Percentiles rank a stretch among this genome's conserved stretches.
phyloP scores from a whole-genome alignment of 2,797 vertebrate species.

The Coluber constrictor region DNA sequence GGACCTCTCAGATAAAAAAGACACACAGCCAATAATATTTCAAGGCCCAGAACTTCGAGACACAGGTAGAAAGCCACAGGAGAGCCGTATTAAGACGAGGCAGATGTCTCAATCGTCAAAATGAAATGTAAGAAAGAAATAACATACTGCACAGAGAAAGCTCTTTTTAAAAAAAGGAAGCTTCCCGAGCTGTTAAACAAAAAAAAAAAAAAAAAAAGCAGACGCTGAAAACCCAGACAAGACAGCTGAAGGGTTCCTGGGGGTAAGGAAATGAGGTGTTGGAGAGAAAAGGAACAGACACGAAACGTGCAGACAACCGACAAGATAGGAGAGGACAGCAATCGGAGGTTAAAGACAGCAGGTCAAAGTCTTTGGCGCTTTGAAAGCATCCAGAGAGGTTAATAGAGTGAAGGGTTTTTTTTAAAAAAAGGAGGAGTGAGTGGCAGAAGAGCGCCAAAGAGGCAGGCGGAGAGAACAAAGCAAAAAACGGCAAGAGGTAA shows the following conservation, averaged over 20 bases:
- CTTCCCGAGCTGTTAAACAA: not conserved
- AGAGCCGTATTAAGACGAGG: fast-evolving
- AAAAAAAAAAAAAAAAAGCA: not conserved
- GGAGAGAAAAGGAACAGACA: not conserved
- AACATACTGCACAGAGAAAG: not conserved
- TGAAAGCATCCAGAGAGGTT: not conserved
- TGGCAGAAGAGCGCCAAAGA: constrained; percentile 6
- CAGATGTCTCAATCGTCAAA: not conserved
- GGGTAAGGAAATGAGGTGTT: not conserved
- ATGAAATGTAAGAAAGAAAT: not conserved
- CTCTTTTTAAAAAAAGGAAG: not conserved
- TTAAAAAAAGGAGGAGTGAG: not conserved
- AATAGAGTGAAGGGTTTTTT: not conserved
- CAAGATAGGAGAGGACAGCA: not conserved
- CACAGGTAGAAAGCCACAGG: not conserved
- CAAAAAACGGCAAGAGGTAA: constrained; percentile 3
- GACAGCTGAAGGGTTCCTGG: not conserved
- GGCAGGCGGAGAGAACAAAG: not conserved
- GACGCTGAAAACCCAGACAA: not conserved
- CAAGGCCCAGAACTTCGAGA: not conserved
- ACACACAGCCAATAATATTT: not conserved
- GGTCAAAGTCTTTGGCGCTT: not conserved
- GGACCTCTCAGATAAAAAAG: no score
- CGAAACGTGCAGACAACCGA: not conserved
- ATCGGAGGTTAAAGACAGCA: not conserved